Base-by-base conservation (phyloP, 2,888 invertebrate genomes). In the Trileptium ribeirensis region DNA sequence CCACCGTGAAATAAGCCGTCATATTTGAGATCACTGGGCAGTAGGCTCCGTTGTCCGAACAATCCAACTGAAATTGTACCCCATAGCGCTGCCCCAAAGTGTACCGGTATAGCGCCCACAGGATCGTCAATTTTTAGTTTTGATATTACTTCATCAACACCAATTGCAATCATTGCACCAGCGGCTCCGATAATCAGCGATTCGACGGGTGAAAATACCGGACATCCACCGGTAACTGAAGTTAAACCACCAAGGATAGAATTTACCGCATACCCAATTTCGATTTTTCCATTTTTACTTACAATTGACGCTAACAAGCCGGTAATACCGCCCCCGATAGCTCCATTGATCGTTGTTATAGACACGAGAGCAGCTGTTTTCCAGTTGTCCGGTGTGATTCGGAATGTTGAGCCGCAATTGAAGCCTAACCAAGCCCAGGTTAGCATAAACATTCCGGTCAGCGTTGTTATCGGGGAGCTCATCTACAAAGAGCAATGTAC, bases 51-150 rank as follows among this genome's bases (percentile, higher is more conserved):
- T 34, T 78, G 15, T 8, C 64, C 79, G 39, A 78, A 78, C 2
- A 78, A 3, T n/a, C 79, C 79, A 2, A 78, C 79, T 3, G 67
- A 3, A 39, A 78, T 8, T 31, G 64, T 78, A n/a, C 33, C 29
- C 79, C 79, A 78, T 15, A 78, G 19, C 3, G 33, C 79, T 1
- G 80, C 80, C 1, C 24, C 70, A 1, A 79, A n/a, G 87, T 96
- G 95, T 0, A 95, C 95, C 0, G 95, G 92, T n/a, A 94, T 93
- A 0, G 96, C 96, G 0, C 95, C 95, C 0, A 96, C 96, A 0
- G 96, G 96, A 89, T 95, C 95, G 87, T 96, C 96, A 0, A 96
- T 92, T 15, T 92, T 92, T 83, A 94, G 86, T 87, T 90, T 92
- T 89, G 95, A 95, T 84, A 96, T 92, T 19, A 95, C 87, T 39